A percentile compares a stretch with the other conserved stretches of the same genome.
These are phyloP conservation scores for Sebastes itinus DNA, from an alignment of 2,797 vertebrate species.

Conservation along the genomic window DNA sequence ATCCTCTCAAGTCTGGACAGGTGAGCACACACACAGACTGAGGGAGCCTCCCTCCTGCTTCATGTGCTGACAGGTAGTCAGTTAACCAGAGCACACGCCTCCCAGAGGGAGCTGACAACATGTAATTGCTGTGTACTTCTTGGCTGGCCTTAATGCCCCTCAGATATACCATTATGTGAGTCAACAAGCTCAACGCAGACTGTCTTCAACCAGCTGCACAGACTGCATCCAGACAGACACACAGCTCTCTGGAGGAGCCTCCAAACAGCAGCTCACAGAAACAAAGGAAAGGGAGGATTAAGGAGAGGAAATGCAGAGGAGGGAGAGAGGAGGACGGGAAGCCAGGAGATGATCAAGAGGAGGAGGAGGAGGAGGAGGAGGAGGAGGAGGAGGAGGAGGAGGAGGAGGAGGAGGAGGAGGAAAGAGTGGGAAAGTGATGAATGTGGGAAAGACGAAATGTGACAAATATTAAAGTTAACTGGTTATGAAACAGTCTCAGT, in stretches of 20 bases:
- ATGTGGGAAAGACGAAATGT: neutral
- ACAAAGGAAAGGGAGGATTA: constrained; percentile 52
- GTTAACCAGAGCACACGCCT: constrained; percentile 20
- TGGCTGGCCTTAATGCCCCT: constrained; percentile 21
- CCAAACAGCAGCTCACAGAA: constrained; percentile 26
- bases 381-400: no score
- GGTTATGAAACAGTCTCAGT: neutral
- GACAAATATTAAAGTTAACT: neutral
- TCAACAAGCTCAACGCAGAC: constrained; percentile 33
- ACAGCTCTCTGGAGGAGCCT: constrained; percentile 3
- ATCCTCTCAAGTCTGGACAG: constrained; percentile 68
- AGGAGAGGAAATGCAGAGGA: constrained; percentile 12
- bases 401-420: neutral
- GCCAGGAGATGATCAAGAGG: neutral
- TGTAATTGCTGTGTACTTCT: constrained; percentile 37
- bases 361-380: neutral
- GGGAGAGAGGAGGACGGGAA: neutral
- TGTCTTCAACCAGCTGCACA: constrained; percentile 29
- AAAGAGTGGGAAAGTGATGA: neutral
- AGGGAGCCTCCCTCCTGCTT: constrained; percentile 31
- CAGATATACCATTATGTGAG: constrained; percentile 43
- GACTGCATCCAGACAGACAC: neutral
- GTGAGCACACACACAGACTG: constrained; percentile 30
- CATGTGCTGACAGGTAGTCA: constrained; percentile 69
- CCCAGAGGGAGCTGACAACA: constrained; percentile 32